Conservation (phyloP, 2,113 vertebrate genomes). For the Cinclus cinclus region DNA sequence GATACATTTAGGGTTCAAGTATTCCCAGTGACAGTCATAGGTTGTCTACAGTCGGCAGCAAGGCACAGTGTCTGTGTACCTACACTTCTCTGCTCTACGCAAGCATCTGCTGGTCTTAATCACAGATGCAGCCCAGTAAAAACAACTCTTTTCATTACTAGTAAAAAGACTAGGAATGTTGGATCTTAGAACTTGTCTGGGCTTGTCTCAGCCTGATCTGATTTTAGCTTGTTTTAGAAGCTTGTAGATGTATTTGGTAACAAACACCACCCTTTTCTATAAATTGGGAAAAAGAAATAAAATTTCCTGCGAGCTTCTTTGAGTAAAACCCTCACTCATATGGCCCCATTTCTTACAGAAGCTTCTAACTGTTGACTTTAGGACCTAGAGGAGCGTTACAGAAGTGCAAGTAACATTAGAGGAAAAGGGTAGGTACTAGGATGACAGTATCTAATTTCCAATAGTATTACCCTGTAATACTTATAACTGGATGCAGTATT, state of each 20-base stretch:
- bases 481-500: not conserved
- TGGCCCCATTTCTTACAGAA: not conserved
- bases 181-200: not conserved
- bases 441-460: not conserved
- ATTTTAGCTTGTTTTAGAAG: not conserved
- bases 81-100: not conserved
- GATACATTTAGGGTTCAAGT: not conserved
- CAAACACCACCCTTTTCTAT: not conserved
- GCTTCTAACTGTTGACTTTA: not conserved
- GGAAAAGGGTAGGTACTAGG: not conserved
- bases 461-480: not conserved
- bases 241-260: not conserved
- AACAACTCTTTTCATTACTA: not conserved
- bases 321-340: not conserved
- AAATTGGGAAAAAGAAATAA: not conserved
- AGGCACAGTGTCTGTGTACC: not conserved
- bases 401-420: not conserved
- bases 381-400: not conserved
- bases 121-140: not conserved
- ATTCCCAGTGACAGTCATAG: not conserved
- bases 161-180: not conserved
- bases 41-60: not conserved
- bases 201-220: not conserved
- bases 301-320: not conserved
- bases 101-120: not conserved